Evolutionary conservation across 2,797 vertebrate species (phyloP), one percentile per base, ranked within the genome.

Genomic region (Galaxias olidus): DNA sequence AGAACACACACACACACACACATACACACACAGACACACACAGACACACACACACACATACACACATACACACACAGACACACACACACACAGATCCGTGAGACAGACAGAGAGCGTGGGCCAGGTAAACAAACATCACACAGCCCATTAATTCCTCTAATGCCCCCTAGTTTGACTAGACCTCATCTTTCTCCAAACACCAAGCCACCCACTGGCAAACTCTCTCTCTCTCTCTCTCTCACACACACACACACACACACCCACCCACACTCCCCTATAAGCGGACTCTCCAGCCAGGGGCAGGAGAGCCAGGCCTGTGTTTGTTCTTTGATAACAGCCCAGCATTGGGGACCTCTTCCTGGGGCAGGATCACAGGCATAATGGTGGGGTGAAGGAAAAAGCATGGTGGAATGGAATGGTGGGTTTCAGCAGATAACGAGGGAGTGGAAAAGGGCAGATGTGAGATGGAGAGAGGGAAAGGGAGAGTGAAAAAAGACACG

Each of bases 111-210:
- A 55, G 64, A 59, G 73, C 79, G 72, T 75, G 72, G 69, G 74
- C 83, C 86, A 86, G 86, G 85, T 89, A 91, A 92, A 92, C 84
- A 88, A 86, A 91, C 76, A 90, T 91, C 83, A 87, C 82, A 91
- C 89, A 91, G 86, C 69, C 86, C 89, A 89, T 63, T 90, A 87
- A 78, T 84, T 84, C 84, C 81, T 84, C 78, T 88, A 90, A 90
- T 90, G 84, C 72, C 84, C 75, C 79, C 78, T 74, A 81, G 80
- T 82, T 84, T 79, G 81, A 80, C 79, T 84, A 69, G 62, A 75
- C 69, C 78, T 80, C 80, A 83, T 78, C 69, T 83, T 77, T 74
- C 74, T 79, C 65, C 71, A 47, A 61, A 74, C 65, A 68, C 52
- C 48, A 63, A 6, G 30, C 30, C 30, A 30, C 30, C 30, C 30